Percentiles rank a stretch among this genome's conserved stretches.
phyloP scores from a whole-genome alignment of 2,888 invertebrate species.

The Smittia aterrima region DNA sequence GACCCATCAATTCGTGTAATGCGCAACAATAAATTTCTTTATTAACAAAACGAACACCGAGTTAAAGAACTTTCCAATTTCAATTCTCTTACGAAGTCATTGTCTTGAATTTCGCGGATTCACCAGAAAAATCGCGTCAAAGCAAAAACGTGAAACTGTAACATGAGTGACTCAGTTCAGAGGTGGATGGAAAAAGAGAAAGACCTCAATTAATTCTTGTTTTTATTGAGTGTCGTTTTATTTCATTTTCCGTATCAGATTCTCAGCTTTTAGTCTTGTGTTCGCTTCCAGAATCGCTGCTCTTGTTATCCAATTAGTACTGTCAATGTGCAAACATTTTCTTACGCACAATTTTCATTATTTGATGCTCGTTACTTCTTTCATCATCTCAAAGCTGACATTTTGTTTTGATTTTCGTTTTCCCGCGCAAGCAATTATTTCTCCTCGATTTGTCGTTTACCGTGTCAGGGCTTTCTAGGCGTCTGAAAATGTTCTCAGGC shows the following conservation, averaged over 20 bases:
- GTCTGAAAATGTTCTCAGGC: not conserved
- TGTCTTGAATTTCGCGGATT: not conserved
- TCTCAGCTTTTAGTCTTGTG: not conserved
- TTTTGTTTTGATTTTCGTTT: not conserved
- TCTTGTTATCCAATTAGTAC: not conserved
- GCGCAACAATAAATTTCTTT: constrained; percentile 11
- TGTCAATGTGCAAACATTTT: not conserved
- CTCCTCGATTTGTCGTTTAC: not conserved
- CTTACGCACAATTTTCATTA: constrained; percentile 2
- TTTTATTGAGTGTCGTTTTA: not conserved
- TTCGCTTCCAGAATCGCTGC: not conserved
- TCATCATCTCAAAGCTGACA: not conserved
- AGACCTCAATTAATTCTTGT: constrained; percentile 21
- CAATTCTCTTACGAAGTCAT: not conserved
- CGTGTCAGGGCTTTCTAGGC: constrained; percentile 28
- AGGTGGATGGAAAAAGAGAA: not conserved
- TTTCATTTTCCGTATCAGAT: not conserved
- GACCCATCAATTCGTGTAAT: not conserved
- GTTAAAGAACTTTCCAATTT: constrained; percentile 19
- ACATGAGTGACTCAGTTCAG: constrained; percentile 2
- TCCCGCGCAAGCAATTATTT: constrained; percentile 13
- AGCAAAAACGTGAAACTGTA: constrained; percentile 16
- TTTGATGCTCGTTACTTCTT: not conserved
- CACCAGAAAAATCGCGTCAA: not conserved
- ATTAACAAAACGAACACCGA: not conserved